These are phyloP conservation scores for Drosophila histrio DNA, from an alignment of 2,888 invertebrate species.

Conservation along the genomic window DNA sequence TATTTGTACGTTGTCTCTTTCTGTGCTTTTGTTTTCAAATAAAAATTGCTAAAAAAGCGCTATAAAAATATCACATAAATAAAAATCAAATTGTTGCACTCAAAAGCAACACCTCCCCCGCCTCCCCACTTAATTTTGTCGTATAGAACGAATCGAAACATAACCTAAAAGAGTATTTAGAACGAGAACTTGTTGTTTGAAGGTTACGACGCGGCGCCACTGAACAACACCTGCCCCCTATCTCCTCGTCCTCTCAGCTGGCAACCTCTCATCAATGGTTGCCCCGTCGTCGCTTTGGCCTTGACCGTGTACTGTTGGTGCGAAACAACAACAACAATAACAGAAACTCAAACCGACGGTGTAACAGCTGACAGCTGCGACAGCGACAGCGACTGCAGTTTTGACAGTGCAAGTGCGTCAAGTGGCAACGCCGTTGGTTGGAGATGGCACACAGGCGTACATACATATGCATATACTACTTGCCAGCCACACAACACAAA, in stretches of 20 bases:
- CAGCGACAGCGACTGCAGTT: slow-evolving; percentile 58
- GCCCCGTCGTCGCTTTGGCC: slow-evolving; percentile 45
- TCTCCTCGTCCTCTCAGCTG: slow-evolving; percentile 9
- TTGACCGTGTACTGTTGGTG: slow-evolving; percentile 52
- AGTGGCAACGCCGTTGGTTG: slow-evolving; percentile 48
- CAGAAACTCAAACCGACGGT: slow-evolving; percentile 44
- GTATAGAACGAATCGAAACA: slow-evolving; percentile 32
- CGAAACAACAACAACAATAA: slow-evolving; percentile 38
- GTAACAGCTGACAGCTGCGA: slow-evolving; percentile 70
- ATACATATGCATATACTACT: slow-evolving; percentile 1
- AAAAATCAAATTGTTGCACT: slow-evolving; percentile 43
- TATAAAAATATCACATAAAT: slow-evolving; percentile 11
- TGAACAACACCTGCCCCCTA: slow-evolving; percentile 15
- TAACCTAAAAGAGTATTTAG: slow-evolving; percentile 63
- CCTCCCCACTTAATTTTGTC: not conserved
- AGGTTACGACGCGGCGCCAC: slow-evolving; percentile 66
- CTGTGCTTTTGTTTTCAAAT: slow-evolving; percentile 21
- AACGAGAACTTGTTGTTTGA: slow-evolving; percentile 60
- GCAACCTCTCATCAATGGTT: slow-evolving; percentile 33
- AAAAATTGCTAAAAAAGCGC: not conserved
- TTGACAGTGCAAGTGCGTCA: slow-evolving; percentile 42
- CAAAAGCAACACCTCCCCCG: slow-evolving; percentile 2
- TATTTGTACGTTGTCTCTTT: slow-evolving; percentile 1
- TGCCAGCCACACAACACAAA: slow-evolving; percentile 17
- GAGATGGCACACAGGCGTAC: slow-evolving; percentile 31